phyloP scores from a whole-genome alignment of 2,113 vertebrate species.

The Manacus vitellinus region DNA sequence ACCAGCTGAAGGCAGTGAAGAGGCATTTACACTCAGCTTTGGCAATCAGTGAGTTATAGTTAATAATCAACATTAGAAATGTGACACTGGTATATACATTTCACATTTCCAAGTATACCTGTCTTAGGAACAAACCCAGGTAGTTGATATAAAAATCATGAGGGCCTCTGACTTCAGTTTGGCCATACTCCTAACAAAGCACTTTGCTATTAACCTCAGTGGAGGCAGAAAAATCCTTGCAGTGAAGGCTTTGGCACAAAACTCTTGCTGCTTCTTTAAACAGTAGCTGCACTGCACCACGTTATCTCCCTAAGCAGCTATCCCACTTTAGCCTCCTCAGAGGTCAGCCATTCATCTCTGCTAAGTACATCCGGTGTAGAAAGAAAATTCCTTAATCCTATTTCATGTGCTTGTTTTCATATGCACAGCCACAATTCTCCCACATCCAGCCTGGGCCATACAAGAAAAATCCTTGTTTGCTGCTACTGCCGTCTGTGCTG shows the following conservation, averaged over 20 bases:
- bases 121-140: neutral
- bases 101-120: neutral
- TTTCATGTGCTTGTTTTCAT: neutral
- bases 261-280: conserved; percentile 2
- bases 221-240: neutral
- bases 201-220: neutral
- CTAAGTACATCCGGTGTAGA: neutral
- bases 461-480: neutral
- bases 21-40: neutral
- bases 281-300: neutral
- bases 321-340: conserved; percentile 40
- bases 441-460: neutral
- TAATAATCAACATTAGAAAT: neutral
- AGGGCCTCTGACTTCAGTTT: neutral
- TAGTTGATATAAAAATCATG: neutral
- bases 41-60: neutral
- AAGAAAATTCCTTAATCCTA: conserved; percentile 47
- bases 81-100: neutral
- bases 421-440: neutral
- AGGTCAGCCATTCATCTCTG: conserved; percentile 40
- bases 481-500: neutral
- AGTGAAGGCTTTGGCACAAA: neutral
- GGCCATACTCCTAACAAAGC: neutral
- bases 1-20: neutral
- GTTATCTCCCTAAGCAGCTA: conserved; percentile 25